Evolutionary conservation across 1,140 invertebrate species (phyloP), one percentile per base, ranked within the genome.

Genomic region (Mercenaria mercenaria): DNA sequence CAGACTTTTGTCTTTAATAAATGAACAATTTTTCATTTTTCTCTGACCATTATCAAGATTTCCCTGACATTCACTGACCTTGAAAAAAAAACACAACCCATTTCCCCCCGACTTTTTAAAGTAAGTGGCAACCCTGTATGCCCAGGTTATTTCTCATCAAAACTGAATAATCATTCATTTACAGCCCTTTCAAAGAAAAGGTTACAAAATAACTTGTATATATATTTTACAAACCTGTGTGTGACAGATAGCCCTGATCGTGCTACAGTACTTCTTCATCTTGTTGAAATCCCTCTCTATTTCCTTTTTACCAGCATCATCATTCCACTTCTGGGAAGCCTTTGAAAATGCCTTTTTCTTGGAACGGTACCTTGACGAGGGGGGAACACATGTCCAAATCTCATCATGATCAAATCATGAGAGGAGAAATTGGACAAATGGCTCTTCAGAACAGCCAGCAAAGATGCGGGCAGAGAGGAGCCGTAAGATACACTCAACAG

Each of bases 261-360:
- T 98, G 95, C 98, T 99, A 97, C 99, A 99, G 97, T 99, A 99
- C 93, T 99, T 99, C 95, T 99, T 97, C 96, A 99, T 99, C 96
- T 99, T 99, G 95, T 97, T 98, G 92, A 99, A 98, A 94, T 99
- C 99, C 91, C 98, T 98, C 91, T 99, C 99, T 96, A 99, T 99
- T 80, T 98, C 98, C 96, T 99, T 99, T 95, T 98, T 98, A 64
- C 99, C 99, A 90, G 98, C 97, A 92, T 98, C 98, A 97, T 99
- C 99, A 94, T 98, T 97, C 99, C 99, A 99, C 96, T 99, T 99
- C 97, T 99, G 99, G 95, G 98, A 98, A 84, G 98, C 97, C 96
- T 99, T 99, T 89, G 99, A 99, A 96, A 99, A 99, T 93, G 99
- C 99, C 98, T 99, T 99, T 98, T 99, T 99, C 97, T 99, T 99